Evolutionary conservation across 2,797 vertebrate genomes (phyloP).

Genomic region (Hydrocynus forskahlii): DNA sequence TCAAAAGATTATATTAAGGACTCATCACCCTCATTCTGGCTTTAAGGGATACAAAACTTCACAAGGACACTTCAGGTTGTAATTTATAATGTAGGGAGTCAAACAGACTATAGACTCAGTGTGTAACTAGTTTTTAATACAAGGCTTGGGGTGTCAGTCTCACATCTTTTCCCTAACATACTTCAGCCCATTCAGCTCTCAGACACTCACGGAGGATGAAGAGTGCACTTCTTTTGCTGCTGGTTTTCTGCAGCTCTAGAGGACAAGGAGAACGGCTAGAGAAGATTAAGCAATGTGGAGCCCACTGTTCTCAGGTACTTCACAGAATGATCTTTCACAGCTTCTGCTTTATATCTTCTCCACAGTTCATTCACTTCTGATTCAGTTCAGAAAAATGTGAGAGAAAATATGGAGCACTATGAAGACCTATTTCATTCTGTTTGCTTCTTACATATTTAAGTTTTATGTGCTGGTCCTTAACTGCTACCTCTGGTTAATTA

Average conservation of each 20-base stretch:
- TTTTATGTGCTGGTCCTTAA: neutral
- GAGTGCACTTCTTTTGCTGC: slow-evolving; percentile 55
- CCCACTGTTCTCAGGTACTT: slow-evolving; percentile 74
- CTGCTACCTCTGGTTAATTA: neutral
- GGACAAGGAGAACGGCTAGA: slow-evolving; percentile 58
- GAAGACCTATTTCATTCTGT: neutral
- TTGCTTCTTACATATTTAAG: neutral
- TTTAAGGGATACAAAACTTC: neutral
- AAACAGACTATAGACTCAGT: neutral
- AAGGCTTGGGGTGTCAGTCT: neutral
- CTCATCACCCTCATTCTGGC: slow-evolving; percentile 21
- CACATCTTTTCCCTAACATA: neutral
- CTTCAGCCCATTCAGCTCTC: neutral
- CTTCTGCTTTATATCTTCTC: neutral
- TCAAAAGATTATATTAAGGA: slow-evolving; percentile 12
- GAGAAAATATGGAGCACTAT: too few relatives aligned
- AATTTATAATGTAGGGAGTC: too few relatives aligned
- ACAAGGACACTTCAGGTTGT: neutral
- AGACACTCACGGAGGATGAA: slow-evolving; percentile 61
- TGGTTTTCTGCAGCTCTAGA: slow-evolving; percentile 57
- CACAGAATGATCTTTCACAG: neutral
- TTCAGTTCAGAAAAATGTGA: neutral
- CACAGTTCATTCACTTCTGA: neutral
- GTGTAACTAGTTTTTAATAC: neutral
- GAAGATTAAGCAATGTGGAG: slow-evolving; percentile 65